These are phyloP conservation scores for Machaerirhynchus nigripectus DNA, from an alignment of 2,113 vertebrate genomes.

Conservation along the genomic window DNA sequence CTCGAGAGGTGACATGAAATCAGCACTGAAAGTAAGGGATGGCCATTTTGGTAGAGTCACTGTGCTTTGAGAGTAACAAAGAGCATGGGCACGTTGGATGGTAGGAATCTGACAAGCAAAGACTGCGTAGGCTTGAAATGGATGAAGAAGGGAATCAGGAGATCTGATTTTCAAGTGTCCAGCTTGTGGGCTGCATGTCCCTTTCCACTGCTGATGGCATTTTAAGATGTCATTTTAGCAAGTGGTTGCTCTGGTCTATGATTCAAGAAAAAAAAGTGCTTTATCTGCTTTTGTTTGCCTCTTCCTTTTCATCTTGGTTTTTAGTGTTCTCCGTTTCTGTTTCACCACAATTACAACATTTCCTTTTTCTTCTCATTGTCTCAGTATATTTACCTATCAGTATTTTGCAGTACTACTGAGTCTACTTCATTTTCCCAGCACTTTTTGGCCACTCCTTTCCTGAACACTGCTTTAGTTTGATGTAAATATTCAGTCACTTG, in stretches of 20 bases:
- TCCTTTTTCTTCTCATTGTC: conserved; percentile 9
- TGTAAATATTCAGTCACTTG: neutral
- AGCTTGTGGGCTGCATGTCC: neutral
- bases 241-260: neutral
- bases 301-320: neutral
- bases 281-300: neutral
- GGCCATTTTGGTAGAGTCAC: neutral
- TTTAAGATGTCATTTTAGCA: neutral
- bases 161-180: neutral
- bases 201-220: neutral
- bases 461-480: neutral
- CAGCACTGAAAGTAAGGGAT: neutral
- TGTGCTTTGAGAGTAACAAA: neutral
- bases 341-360: neutral
- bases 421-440: neutral
- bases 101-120: neutral
- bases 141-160: neutral
- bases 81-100: fast-evolving
- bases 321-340: neutral
- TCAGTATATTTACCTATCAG: neutral
- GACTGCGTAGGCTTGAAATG: neutral
- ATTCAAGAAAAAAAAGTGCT: neutral
- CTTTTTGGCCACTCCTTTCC: neutral
- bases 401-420: neutral
- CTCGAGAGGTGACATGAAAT: neutral